Evolutionary conservation across 37 sponge, comb jelly and placozoan species (phyloP).

Genomic region (Crambe crambe): DNA sequence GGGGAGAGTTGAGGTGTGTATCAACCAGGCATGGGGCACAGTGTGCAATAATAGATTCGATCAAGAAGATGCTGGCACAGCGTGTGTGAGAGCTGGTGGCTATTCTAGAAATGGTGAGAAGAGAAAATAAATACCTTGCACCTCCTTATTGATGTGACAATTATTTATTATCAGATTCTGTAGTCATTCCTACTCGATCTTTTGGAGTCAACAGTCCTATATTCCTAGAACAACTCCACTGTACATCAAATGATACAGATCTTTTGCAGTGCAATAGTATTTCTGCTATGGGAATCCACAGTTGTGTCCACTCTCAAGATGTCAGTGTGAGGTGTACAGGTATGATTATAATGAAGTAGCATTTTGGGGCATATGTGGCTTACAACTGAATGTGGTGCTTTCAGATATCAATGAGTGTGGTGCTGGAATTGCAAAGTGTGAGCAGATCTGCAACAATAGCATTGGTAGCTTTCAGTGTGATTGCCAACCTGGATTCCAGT

Average conservation of each 20-base stretch:
- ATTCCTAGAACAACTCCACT: slow-evolving; percentile 24
- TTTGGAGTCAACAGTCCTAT: slow-evolving; percentile 19
- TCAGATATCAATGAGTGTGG: slow-evolving; percentile 40
- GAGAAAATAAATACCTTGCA: not conserved
- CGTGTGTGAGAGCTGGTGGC: slow-evolving; percentile 29
- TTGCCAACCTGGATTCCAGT: not conserved
- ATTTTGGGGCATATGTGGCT: not conserved
- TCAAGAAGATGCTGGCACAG: slow-evolving; percentile 31
- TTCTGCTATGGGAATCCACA: slow-evolving; percentile 3
- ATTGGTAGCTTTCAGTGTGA: slow-evolving; percentile 28
- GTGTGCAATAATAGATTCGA: slow-evolving; percentile 25
- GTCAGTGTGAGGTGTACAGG: slow-evolving; percentile 41
- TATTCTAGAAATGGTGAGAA: slow-evolving; percentile 26
- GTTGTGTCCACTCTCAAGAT: slow-evolving; percentile 30
- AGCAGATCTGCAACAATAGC: slow-evolving; percentile 35
- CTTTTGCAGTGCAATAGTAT: slow-evolving; percentile 17
- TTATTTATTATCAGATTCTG: slow-evolving; percentile 18
- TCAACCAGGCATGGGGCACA: slow-evolving; percentile 66
- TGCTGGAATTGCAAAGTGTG: slow-evolving; percentile 9
- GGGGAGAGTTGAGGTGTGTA: slow-evolving; percentile 55
- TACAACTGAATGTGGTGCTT: not conserved
- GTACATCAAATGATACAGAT: slow-evolving; percentile 18
- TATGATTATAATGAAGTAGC: not conserved
- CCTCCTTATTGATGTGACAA: too few species aligned
- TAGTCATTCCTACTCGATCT: not conserved